Percentiles rank a stretch among this genome's conserved stretches.
phyloP scores from a whole-genome alignment of 2,888 invertebrate genomes.

The Apodemia zela region DNA sequence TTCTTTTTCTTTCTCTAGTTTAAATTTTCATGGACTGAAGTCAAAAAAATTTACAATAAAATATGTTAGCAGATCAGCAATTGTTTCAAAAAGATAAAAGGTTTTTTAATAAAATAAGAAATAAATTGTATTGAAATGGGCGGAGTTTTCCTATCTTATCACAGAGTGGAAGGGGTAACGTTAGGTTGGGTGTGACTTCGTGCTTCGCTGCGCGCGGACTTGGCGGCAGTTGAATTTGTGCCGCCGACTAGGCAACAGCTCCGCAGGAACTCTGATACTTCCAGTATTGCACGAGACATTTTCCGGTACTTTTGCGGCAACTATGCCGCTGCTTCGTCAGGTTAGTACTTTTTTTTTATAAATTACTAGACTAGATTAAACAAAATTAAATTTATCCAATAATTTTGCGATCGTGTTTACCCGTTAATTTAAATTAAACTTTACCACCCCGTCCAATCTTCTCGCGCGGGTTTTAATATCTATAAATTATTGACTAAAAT shows the following conservation, averaged over 20 bases:
- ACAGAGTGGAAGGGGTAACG: constrained; percentile 34
- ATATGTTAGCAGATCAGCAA: not conserved
- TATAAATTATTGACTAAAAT: too few relatives aligned
- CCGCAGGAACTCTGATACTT: constrained; percentile 32
- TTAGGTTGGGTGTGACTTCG: constrained; percentile 50
- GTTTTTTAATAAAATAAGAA: not conserved
- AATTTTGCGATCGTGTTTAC: too few relatives aligned
- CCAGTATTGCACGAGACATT: constrained; percentile 42
- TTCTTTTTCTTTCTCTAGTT: not conserved
- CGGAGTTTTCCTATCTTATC: constrained; percentile 33
- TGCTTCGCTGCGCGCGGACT: constrained; percentile 45
- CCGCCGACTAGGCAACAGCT: constrained; percentile 49
- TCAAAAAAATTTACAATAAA: not conserved
- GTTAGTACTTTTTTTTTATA: constrained; percentile 41
- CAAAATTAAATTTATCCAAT: too few relatives aligned
- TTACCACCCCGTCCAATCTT: too few relatives aligned
- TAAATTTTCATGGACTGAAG: not conserved
- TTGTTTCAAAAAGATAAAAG: not conserved
- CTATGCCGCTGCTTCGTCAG: constrained; percentile 68
- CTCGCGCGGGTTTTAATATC: too few relatives aligned
- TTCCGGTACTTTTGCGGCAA: constrained; percentile 50
- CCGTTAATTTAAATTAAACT: not conserved
- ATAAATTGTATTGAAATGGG: constrained; percentile 34
- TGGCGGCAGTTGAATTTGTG: constrained; percentile 53
- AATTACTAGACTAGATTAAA: not conserved